Evolutionary conservation across 2,113 vertebrate genomes (phyloP).

Genomic region (Panurus biarmicus): DNA sequence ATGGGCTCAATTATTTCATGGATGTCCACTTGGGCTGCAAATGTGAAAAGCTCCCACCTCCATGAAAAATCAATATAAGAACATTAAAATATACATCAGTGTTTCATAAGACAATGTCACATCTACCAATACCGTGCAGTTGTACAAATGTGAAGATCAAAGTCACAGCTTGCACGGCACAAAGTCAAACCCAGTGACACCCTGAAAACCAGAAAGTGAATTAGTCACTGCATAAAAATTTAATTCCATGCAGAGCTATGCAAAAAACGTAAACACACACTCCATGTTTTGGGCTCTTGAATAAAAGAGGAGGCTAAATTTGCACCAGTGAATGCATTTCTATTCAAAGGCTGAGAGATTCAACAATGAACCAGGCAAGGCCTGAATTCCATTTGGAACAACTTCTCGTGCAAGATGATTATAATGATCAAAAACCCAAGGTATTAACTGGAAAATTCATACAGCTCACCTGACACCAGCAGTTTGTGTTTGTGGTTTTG

Average conservation of each 20-base stretch:
- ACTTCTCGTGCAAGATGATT: fast-evolving
- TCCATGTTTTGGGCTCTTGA: neutral
- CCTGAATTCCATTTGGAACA: neutral
- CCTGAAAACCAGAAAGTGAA: neutral
- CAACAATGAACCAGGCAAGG: neutral
- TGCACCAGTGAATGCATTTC: neutral
- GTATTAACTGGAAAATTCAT: neutral
- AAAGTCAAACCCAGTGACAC: neutral
- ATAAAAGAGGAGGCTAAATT: neutral
- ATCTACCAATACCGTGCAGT: neutral
- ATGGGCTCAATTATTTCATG: neutral
- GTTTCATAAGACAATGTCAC: neutral
- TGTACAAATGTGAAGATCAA: neutral
- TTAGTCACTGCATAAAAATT: neutral
- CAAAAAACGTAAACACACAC: neutral
- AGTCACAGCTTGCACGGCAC: neutral
- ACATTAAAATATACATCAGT: neutral
- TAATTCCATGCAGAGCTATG: neutral
- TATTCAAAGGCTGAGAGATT: neutral
- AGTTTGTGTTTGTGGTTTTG: no score
- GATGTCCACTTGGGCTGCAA: neutral
- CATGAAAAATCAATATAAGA: neutral
- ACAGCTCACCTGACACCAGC: neutral
- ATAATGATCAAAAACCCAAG: fast-evolving
- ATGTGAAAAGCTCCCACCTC: neutral